Evolutionary conservation across 1,140 invertebrate genomes (phyloP).

Genomic region (Drosophila tropicalis): DNA sequence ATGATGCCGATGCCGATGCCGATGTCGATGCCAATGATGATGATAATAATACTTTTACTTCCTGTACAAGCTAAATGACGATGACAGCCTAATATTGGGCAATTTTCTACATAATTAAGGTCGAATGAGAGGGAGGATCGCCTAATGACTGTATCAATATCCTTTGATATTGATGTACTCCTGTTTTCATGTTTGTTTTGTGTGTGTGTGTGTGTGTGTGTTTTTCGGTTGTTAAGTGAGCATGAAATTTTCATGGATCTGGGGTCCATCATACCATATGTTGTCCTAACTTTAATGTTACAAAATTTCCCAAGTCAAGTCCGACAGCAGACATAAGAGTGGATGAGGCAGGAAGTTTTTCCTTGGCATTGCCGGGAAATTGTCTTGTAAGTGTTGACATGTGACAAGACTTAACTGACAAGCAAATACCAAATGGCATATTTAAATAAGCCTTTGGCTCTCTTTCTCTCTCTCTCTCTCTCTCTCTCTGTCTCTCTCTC

Average conservation of each 20-base stretch:
- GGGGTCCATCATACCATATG: constrained; percentile 21
- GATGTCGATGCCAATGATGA: not conserved
- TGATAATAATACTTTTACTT: constrained; percentile 18
- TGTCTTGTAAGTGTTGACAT: constrained; percentile 42
- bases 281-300: constrained; percentile 20
- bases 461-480: constrained; percentile 26
- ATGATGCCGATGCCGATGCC: not conserved
- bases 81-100: constrained; percentile 61
- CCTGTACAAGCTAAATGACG: constrained; percentile 41
- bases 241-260: constrained; percentile 26
- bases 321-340: constrained; percentile 9
- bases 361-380: constrained; percentile 21
- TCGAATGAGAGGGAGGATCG: constrained; percentile 22
- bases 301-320: constrained; percentile 23
- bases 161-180: constrained; percentile 46
- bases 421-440: constrained; percentile 28
- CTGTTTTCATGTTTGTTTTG: not conserved
- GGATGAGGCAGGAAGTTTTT: constrained; percentile 40
- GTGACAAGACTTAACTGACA: constrained; percentile 56
- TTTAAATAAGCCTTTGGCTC: constrained; percentile 59
- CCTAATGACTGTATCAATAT: constrained; percentile 63
- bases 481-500: constrained; percentile 15
- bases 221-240: constrained; percentile 9
- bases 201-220: not conserved
- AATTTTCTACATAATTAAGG: constrained; percentile 40